A percentile compares a stretch with the other conserved stretches of the same genome.
These are phyloP conservation scores for Entomobrya multifasciata DNA, from an alignment of 2,888 invertebrate genomes.

Conservation along the genomic window DNA sequence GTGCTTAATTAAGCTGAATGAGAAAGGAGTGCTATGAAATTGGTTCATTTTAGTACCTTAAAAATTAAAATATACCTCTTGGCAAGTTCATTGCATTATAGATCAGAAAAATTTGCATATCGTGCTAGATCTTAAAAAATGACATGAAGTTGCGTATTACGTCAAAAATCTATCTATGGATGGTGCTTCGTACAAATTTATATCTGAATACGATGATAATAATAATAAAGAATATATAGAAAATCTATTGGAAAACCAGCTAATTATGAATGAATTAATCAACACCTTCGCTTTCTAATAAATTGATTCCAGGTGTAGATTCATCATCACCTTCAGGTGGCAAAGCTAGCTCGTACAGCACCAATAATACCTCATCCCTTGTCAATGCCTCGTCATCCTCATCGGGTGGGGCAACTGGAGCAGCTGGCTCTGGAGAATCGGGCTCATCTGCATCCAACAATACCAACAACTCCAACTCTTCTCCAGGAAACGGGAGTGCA, in stretches of 20 bases:
- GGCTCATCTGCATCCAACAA: constrained; percentile 63
- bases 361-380: constrained; percentile 71
- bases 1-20: too few species aligned
- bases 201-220: too few species aligned
- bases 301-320: constrained; percentile 77
- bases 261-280: not conserved
- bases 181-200: too few species aligned
- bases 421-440: constrained; percentile 61
- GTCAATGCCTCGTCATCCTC: constrained; percentile 72
- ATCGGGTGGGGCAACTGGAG: constrained; percentile 44
- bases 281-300: not conserved
- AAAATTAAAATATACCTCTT: too few species aligned
- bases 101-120: too few species aligned
- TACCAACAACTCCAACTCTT: constrained; percentile 45
- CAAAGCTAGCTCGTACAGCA: constrained; percentile 76
- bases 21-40: too few species aligned
- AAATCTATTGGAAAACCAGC: not conserved
- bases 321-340: constrained; percentile 76
- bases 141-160: too few species aligned
- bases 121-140: too few species aligned
- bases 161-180: too few species aligned
- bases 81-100: too few species aligned
- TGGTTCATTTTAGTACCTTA: too few species aligned
- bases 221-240: too few species aligned
- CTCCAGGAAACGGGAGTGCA: constrained; percentile 66